Evolutionary conservation across 2,113 vertebrate genomes (phyloP), one percentile per base, ranked within the genome.

Genomic region (Cochlearius cochlearius): DNA sequence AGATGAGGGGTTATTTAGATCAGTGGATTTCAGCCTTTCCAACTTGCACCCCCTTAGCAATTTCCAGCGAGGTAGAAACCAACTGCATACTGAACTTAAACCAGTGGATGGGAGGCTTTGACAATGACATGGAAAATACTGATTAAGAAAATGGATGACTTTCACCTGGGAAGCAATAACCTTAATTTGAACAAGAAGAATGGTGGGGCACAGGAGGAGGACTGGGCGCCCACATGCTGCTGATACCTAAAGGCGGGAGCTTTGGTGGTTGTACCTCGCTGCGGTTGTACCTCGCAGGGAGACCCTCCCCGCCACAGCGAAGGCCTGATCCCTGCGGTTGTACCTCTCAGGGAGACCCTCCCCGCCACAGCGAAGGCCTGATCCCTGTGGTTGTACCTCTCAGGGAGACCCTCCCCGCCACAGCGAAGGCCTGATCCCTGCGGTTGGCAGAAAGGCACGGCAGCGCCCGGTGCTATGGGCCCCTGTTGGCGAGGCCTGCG

Each of bases 361-460:
- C 52, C 15, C 0, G 3, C 10, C 10, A 8, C 0, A 4, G 18
- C 45, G 23, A 55, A 29, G 53, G 11, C 18, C n/a, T 17, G 38
- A 27, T 17, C 25, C 12, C 47, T 68, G 39, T 10, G 41, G 41
- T 43, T 43, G 41, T 43, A 43, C 41, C 41, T 43, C 15, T 13
- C 41, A 43, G 41, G 41, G 41, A 43, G 41, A 43, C 41, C 41
- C 12, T 84, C 11, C 52, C 15, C 0, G 3, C 10, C 10, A 8
- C 0, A 4, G 18, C 45, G 23, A 55, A 29, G 53, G 11, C 18
- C n/a, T 17, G 38, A 27, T 17, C 25, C 12, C 25, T 39, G 7
- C 1, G 2, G 38, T 9, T 9, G 0, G 20, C 4, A 13, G 43
- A 27, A n/a, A 58, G 15, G 34, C 0, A 1, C 19, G 13, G 49